These are phyloP conservation scores for Thoracochromis brauschi DNA, from an alignment of 2,113 vertebrate genomes.

Conservation along the genomic window DNA sequence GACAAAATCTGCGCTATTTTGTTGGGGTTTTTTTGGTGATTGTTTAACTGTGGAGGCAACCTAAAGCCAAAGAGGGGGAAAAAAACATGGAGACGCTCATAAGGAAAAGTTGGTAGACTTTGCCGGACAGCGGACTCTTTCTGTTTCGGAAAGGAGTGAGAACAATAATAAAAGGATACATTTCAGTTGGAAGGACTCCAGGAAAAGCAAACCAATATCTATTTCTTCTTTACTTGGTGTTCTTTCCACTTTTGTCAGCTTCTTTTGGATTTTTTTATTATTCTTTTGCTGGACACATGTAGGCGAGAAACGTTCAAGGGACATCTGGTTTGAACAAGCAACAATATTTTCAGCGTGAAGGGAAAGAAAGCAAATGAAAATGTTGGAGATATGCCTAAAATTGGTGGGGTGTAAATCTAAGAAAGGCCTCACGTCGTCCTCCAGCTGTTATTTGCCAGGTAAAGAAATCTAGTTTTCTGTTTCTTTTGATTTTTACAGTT, in stretches of 20 bases:
- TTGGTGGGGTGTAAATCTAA: slow-evolving; percentile 99
- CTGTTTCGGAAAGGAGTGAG: background rate
- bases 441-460: slow-evolving; percentile 98
- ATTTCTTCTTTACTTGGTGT: background rate
- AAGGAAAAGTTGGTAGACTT: slow-evolving; percentile 58
- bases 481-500: background rate
- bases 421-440: slow-evolving; percentile 94
- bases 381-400: slow-evolving; percentile 99
- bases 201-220: background rate
- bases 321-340: slow-evolving; percentile 19
- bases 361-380: slow-evolving; percentile 84
- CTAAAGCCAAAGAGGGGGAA: slow-evolving; percentile 1
- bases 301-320: background rate
- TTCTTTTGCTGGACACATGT: slow-evolving; percentile 25
- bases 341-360: slow-evolving; percentile 37
- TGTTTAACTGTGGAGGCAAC: slow-evolving; percentile 1
- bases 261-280: background rate
- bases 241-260: background rate
- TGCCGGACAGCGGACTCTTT: slow-evolving; percentile 20
- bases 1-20: background rate
- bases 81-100: slow-evolving; percentile 65
- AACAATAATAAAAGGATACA: background rate
- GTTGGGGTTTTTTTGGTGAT: background rate
- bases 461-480: slow-evolving; percentile 47
- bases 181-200: background rate